Evolutionary conservation across 2,888 invertebrate genomes (phyloP).

Genomic region (Globia sparganii): DNA sequence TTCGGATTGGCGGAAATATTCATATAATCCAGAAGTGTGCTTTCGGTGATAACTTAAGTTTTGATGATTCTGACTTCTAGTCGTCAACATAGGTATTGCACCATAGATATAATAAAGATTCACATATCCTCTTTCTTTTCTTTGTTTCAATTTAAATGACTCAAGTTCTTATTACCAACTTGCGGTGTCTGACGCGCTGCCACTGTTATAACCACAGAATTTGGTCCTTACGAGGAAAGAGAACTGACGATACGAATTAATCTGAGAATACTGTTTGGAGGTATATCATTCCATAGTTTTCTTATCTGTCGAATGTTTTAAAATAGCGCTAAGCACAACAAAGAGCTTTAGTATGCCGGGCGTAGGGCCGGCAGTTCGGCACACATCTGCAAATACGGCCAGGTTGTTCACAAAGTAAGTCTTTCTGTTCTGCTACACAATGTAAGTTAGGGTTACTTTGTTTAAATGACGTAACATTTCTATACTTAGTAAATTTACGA

Average conservation of each 20-base stretch:
- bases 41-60: neutral
- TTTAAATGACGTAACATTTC: constrained; percentile 37
- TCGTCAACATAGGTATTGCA: neutral
- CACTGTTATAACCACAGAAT: neutral
- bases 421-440: constrained; percentile 39
- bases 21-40: neutral
- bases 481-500: constrained; percentile 34
- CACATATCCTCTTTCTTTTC: neutral
- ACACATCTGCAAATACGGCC: neutral
- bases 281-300: neutral
- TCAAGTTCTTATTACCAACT: neutral
- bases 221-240: neutral
- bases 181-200: neutral
- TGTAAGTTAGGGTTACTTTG: constrained; percentile 44
- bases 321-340: constrained; percentile 12
- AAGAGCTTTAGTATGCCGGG: constrained; percentile 3
- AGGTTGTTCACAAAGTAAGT: constrained; percentile 18
- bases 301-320: constrained; percentile 11
- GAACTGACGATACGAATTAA: neutral
- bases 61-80: neutral
- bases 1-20: neutral
- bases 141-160: neutral
- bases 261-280: neutral
- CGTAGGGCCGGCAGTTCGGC: too few species aligned
- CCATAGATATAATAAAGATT: too few species aligned